Percentiles rank a stretch among this genome's conserved stretches.
phyloP scores from a whole-genome alignment of 2,113 vertebrate genomes.

The Sinocyclocheilus grahami region DNA sequence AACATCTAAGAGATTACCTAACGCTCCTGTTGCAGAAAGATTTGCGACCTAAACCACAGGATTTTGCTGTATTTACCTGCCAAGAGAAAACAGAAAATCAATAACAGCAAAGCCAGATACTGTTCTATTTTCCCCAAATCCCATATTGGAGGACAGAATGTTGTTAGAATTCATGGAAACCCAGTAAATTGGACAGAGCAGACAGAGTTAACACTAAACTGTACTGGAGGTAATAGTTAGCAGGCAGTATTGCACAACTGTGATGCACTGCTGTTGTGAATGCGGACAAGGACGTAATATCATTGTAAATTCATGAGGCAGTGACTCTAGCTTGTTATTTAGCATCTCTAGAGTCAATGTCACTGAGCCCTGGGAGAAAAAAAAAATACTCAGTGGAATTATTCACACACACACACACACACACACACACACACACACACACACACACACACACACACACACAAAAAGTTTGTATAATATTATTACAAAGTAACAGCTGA shows the following conservation, averaged over 20 bases:
- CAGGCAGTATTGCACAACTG: neutral
- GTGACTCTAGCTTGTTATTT: slow-evolving; percentile 43
- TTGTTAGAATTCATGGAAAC: slow-evolving; percentile 10
- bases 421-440: too few species aligned
- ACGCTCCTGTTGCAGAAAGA: neutral
- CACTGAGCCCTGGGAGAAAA: slow-evolving; percentile 32
- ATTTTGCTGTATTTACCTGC: slow-evolving; percentile 37
- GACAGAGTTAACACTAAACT: neutral
- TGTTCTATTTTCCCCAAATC: neutral
- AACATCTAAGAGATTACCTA: slow-evolving; percentile 14
- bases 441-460: too few species aligned
- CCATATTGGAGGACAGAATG: neutral
- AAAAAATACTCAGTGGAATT: neutral
- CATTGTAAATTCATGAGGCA: slow-evolving; percentile 42
- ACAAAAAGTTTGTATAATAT: neutral
- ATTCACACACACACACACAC: neutral
- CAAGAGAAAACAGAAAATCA: slow-evolving; percentile 29
- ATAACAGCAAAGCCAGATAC: slow-evolving; percentile 3
- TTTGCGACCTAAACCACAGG: slow-evolving; percentile 15
- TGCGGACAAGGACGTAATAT: slow-evolving; percentile 31
- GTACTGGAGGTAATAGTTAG: neutral
- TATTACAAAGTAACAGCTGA: neutral
- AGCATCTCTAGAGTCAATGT: slow-evolving; percentile 49
- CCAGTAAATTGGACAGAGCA: neutral
- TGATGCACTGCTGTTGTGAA: slow-evolving; percentile 10